A percentile compares a stretch with the other conserved stretches of the same genome.
Conservation (phyloP, 2,797 vertebrate genomes). For the Erithacus rubecula region DNA sequence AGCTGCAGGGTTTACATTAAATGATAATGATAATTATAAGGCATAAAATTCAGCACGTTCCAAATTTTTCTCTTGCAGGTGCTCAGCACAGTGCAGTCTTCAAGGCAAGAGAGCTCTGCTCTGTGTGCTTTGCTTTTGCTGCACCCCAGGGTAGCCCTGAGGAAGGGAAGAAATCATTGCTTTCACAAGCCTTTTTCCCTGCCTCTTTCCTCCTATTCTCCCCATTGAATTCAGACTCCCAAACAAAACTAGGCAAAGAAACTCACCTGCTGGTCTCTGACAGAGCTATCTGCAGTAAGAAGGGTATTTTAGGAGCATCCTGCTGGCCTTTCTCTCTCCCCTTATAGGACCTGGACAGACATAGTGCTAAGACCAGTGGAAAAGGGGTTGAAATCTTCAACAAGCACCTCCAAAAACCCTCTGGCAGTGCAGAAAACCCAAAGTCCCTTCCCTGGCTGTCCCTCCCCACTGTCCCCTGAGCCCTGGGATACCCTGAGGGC, state of each 20-base stretch:
- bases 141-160: not conserved
- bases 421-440: not conserved
- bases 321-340: not conserved
- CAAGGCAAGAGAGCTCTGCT: not conserved
- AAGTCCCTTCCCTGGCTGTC: not conserved
- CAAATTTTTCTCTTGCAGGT: not conserved
- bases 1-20: not conserved
- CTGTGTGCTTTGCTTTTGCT: not conserved
- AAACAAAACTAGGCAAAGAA: not conserved
- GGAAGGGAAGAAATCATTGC: not conserved
- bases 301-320: not conserved
- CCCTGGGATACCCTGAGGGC: rapidly evolving
- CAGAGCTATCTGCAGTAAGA: not conserved
- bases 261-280: not conserved
- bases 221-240: not conserved
- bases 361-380: rapidly evolving
- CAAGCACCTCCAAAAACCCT: not conserved
- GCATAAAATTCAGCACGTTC: not conserved
- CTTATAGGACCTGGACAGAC: not conserved
- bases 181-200: not conserved
- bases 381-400: not conserved
- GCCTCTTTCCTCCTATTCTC: not conserved
- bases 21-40: not conserved
- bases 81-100: not conserved
- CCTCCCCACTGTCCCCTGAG: not conserved